Evolutionary conservation across 2,888 invertebrate genomes (phyloP).

Genomic region (Automeris io): DNA sequence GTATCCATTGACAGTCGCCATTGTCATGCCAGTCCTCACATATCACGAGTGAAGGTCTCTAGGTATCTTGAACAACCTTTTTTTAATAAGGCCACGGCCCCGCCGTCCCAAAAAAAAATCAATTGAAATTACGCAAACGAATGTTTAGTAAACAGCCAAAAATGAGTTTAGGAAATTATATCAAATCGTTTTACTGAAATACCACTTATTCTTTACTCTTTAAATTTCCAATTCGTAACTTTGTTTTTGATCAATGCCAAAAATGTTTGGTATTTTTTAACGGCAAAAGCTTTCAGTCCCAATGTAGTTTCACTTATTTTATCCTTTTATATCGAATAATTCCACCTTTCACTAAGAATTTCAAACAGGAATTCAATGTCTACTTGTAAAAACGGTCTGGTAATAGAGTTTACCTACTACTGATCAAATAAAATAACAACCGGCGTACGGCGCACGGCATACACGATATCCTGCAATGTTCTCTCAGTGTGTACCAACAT

Average conservation of each 20-base stretch:
- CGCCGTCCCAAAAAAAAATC: too few relatives aligned
- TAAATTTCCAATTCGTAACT: too few relatives aligned
- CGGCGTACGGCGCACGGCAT: conserved; percentile 34
- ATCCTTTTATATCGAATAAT: conserved; percentile 46
- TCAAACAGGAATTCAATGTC: conserved; percentile 63
- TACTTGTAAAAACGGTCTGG: conserved; percentile 64
- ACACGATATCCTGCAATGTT: conserved; percentile 30
- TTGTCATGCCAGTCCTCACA: too few relatives aligned
- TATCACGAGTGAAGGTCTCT: too few relatives aligned
- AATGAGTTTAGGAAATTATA: too few relatives aligned
- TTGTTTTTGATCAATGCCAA: not conserved
- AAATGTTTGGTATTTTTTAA: not conserved
- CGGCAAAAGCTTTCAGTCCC: not conserved
- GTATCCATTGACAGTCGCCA: too few relatives aligned
- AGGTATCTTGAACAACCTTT: too few relatives aligned
- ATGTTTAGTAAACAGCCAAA: too few relatives aligned
- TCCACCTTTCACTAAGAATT: conserved; percentile 56
- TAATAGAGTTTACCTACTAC: conserved; percentile 67
- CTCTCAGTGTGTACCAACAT: conserved; percentile 5
- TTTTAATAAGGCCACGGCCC: too few relatives aligned
- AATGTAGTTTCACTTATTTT: conserved; percentile 34
- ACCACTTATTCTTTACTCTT: too few relatives aligned
- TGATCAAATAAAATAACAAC: conserved; percentile 67
- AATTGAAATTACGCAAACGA: too few relatives aligned
- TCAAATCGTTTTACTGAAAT: too few relatives aligned